Base-by-base conservation (phyloP, 2,797 vertebrate species). In the Remorina albescens region DNA sequence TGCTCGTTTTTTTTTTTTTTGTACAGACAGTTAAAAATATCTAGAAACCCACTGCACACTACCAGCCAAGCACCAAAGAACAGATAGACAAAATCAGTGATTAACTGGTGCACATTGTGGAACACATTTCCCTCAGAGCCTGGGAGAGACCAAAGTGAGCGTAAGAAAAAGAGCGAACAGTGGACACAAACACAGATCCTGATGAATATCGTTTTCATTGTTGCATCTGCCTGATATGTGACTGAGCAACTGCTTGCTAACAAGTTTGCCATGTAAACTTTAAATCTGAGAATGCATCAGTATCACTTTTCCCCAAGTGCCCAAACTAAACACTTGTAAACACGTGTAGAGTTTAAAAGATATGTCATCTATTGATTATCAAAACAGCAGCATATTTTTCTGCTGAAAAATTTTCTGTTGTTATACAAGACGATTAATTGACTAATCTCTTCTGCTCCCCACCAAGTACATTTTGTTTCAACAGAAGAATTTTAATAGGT, bases 381-480 rank as follows among this genome's bases (percentile, higher is more conserved):
- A 26, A 49, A 41, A 19, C 1, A 21, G 44, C 28, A 19, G 21
- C 18, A 46, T 2, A 32, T 64, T 80, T 34, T 23, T 36, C 6
- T 3, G 46, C 23, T 49, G 28, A 44, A 44, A 30, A 30, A 30
- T 30, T 30, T 30, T 30, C 30, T 30, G 30, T 30, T 30, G 30
- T 26, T 58, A 41, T 10, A 42, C n/a, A 16, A n/a, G 28, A 15
- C 0, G 10, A 63, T 54, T 54, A 60, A 36, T 25, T 11, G 2
- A 51, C 30, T 50, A 49, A 56, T 18, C 41, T 41, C 49, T 62
- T 63, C 44, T 59, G 21, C 41, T 72, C n/a, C 8, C 11, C 12
- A 67, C 78, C 47, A 73, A 66, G 18, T 13, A 19, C 30, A 67
- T 72, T 56, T 71, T 25, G 16, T 65, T 75, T 66, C 25, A 42